phyloP scores from a whole-genome alignment of 1,140 invertebrate species.

The Pseudomyrmex cubaensis region DNA sequence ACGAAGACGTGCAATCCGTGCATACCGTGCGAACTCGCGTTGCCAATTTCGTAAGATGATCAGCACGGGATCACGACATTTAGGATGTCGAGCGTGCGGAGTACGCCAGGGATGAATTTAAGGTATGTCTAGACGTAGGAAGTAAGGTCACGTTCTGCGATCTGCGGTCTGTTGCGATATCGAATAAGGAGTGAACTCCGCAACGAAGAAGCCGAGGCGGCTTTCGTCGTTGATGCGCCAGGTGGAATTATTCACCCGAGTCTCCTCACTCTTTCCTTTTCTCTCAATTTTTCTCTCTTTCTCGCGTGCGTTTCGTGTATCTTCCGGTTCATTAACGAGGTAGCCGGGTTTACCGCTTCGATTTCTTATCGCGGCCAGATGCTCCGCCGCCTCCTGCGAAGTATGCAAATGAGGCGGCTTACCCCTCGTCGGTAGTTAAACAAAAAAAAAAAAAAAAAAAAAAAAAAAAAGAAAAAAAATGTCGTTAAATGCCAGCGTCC shows the following conservation, averaged over 20 bases:
- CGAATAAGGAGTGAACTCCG: neutral
- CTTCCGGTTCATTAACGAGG: slow-evolving; percentile 51
- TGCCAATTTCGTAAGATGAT: neutral
- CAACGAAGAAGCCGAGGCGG: neutral
- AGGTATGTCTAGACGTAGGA: slow-evolving; percentile 34
- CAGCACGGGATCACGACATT: slow-evolving; percentile 28
- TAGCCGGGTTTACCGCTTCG: slow-evolving; percentile 29
- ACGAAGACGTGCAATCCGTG: neutral
- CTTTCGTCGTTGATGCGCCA: neutral
- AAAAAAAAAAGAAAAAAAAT: slow-evolving; percentile 9
- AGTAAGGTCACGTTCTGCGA: slow-evolving; percentile 11
- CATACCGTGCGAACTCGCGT: slow-evolving; percentile 2
- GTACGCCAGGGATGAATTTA: slow-evolving; percentile 28
- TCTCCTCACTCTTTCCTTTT: slow-evolving; percentile 1
- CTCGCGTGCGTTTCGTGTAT: slow-evolving; percentile 5
- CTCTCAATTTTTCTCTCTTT: too few relatives aligned
- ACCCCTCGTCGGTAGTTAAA: neutral
- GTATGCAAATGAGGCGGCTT: slow-evolving; percentile 33
- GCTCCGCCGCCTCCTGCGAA: slow-evolving; percentile 3
- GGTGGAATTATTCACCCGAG: slow-evolving; percentile 24
- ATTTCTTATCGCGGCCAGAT: slow-evolving; percentile 49
- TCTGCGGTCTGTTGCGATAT: slow-evolving; percentile 3
- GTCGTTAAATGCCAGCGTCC: slow-evolving; percentile 15
- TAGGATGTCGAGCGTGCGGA: slow-evolving; percentile 31
- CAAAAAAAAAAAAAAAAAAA: neutral